Conservation (phyloP, 2,113 vertebrate species). For the Nansenia antarctica region DNA sequence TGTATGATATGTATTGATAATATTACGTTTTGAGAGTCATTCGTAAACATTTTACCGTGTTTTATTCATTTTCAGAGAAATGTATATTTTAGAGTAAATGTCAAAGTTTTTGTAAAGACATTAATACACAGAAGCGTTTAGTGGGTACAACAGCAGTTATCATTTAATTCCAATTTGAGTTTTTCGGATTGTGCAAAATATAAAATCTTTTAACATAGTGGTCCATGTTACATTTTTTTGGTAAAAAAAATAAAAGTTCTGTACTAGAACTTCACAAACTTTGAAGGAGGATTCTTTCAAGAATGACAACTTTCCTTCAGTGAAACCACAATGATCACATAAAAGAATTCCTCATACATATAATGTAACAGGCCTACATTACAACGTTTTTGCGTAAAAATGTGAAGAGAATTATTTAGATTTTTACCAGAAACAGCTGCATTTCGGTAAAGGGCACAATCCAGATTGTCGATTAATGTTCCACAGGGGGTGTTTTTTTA, state of each 20-base stretch:
- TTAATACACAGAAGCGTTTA: neutral
- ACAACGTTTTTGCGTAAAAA: neutral
- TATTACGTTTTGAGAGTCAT: neutral
- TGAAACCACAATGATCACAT: neutral
- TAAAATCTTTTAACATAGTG: neutral
- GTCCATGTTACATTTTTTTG: too few relatives aligned
- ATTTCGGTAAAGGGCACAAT: neutral
- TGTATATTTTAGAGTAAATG: neutral
- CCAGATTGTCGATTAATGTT: neutral
- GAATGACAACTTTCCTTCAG: neutral
- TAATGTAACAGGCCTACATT: neutral
- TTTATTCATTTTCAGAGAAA: neutral
- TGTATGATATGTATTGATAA: neutral
- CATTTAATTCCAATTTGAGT: neutral
- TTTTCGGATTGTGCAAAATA: neutral
- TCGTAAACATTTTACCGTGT: neutral
- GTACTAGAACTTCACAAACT: constrained; percentile 38
- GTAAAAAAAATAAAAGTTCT: neutral
- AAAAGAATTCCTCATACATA: neutral
- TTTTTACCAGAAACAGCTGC: neutral
- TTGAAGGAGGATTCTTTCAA: constrained; percentile 13
- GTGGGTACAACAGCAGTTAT: neutral
- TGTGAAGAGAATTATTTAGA: neutral
- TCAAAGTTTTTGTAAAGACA: neutral
- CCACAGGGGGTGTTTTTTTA: neutral